phyloP scores from a whole-genome alignment of 2,888 invertebrate species.

The Heliothis peltigera region DNA sequence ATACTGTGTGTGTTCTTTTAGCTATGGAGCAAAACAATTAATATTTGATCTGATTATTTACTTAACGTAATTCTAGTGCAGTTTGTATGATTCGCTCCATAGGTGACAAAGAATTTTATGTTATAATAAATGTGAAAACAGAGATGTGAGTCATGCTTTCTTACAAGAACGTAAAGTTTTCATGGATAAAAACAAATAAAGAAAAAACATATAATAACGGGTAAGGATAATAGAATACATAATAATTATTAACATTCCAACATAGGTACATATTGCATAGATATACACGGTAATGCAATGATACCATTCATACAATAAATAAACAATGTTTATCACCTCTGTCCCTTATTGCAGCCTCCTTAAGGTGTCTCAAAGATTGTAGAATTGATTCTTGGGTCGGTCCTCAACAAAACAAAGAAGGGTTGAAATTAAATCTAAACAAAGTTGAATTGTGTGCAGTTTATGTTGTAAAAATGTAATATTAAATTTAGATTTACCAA shows the following conservation, averaged over 20 bases:
- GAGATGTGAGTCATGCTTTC: conserved; percentile 48
- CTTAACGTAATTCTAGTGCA: background rate
- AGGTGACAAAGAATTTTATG: conserved; percentile 3
- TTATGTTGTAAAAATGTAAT: conserved; percentile 60
- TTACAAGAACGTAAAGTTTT: conserved; percentile 41
- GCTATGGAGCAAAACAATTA: conserved; percentile 30
- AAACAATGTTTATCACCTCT: conserved; percentile 76
- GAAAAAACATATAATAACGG: conserved; percentile 27
- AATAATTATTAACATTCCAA: conserved; percentile 48
- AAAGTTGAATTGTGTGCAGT: conserved; percentile 62
- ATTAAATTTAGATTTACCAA: conserved; percentile 52
- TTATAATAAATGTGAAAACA: conserved; percentile 5
- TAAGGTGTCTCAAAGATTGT: conserved; percentile 81
- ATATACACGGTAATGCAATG: conserved; percentile 58
- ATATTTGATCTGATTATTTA: background rate
- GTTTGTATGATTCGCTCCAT: conserved; percentile 35
- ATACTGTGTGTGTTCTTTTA: conserved; percentile 29
- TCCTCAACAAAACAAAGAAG: conserved; percentile 79
- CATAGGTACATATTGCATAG: conserved; percentile 51
- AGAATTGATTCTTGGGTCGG: conserved; percentile 82
- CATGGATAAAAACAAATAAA: conserved; percentile 29
- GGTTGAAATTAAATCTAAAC: conserved; percentile 71
- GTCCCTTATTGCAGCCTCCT: conserved; percentile 80
- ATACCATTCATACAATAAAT: conserved; percentile 68
- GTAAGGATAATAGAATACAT: conserved; percentile 48